These are phyloP conservation scores for Diabrotica balteata DNA, from an alignment of 2,888 invertebrate genomes.

Conservation along the genomic window DNA sequence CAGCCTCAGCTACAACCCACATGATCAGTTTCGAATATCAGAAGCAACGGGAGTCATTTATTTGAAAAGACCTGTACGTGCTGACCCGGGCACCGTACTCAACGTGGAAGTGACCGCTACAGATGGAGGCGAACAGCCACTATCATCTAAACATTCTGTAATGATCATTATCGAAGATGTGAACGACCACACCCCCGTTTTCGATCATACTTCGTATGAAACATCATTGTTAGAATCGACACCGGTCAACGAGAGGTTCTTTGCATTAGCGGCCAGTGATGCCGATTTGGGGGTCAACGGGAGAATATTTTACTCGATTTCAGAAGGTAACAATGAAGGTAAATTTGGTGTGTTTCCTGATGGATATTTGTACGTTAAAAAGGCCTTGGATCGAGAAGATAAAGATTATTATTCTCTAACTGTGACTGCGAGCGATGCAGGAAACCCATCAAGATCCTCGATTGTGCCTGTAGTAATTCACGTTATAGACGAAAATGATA, in stretches of 20 bases:
- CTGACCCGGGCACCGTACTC: constrained; percentile 75
- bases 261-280: constrained; percentile 88
- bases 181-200: constrained; percentile 95
- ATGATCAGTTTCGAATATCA: constrained; percentile 83
- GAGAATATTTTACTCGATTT: constrained; percentile 80
- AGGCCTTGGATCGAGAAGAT: constrained; percentile 86
- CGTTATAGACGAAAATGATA: constrained; percentile 96
- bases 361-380: constrained; percentile 88
- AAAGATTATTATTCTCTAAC: constrained; percentile 90
- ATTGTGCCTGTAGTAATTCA: constrained; percentile 91
- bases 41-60: constrained; percentile 89
- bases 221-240: constrained; percentile 90
- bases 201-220: constrained; percentile 91
- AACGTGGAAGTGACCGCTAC: constrained; percentile 82
- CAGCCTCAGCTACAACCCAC: constrained; percentile 79
- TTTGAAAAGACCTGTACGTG: constrained; percentile 79
- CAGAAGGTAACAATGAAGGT: constrained; percentile 83
- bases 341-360: constrained; percentile 96
- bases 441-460: constrained; percentile 78
- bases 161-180: constrained; percentile 82
- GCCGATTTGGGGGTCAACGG: constrained; percentile 85
- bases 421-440: constrained; percentile 83
- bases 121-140: constrained; percentile 80
- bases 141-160: constrained; percentile 78
- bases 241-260: constrained; percentile 88